Percentiles rank a stretch among this genome's conserved stretches.
Conservation (phyloP, 1,140 invertebrate species). For the Octopus bimaculoides region DNA sequence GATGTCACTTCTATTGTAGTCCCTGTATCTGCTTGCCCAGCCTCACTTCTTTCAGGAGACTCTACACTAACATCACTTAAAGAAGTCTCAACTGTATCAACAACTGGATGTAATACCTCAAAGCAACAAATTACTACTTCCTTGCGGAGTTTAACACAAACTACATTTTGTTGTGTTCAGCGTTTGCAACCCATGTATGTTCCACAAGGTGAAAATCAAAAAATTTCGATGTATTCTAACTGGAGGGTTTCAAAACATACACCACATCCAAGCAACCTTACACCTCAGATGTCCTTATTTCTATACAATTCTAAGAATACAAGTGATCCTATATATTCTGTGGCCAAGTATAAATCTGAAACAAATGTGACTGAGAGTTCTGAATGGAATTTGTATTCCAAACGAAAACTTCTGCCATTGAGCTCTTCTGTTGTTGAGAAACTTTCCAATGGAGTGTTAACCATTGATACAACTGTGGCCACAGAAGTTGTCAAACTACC, state of each 20-base stretch:
- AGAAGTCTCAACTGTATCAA: too few relatives aligned
- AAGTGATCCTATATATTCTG: conserved; percentile 69
- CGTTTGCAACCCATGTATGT: conserved; percentile 94
- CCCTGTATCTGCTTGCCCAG: too few relatives aligned
- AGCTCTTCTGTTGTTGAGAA: neutral
- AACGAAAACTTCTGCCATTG: neutral
- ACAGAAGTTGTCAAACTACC: conserved; percentile 13
- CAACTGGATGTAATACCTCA: too few relatives aligned
- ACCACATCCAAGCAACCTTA: conserved; percentile 71
- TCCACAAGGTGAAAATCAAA: conserved; percentile 70
- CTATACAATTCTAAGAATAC: conserved; percentile 55
- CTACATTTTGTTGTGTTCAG: conserved; percentile 87
- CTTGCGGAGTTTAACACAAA: conserved; percentile 48
- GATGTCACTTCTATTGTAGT: too few relatives aligned
- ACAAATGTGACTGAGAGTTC: neutral
- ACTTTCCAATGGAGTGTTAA: neutral
- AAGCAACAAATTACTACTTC: conserved; percentile 20
- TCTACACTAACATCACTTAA: too few relatives aligned
- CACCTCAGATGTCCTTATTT: conserved; percentile 67
- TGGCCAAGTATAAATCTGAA: neutral
- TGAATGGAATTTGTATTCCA: neutral
- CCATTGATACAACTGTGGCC: neutral
- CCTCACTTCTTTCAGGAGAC: too few relatives aligned
- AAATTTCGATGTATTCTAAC: conserved; percentile 96
- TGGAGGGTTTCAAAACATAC: conserved; percentile 71